Base-by-base conservation (phyloP, 2,888 invertebrate species). In the Podabrus alpinus region DNA sequence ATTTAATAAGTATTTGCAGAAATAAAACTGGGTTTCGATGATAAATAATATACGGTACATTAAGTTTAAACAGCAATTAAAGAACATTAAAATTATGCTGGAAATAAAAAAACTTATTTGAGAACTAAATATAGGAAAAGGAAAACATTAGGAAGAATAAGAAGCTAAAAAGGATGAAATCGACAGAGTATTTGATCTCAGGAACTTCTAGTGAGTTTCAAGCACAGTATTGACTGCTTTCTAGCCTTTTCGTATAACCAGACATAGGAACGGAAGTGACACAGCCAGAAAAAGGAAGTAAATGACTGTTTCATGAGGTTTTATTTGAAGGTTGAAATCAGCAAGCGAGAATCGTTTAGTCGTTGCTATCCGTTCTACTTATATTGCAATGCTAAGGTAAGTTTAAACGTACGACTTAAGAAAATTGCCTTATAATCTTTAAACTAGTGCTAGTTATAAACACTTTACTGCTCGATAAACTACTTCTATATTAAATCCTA, bases 321-420 rank as follows among this genome's bases (percentile, higher is more conserved):
- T 84, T 82, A 84, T 84, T 82, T 81, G 82, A 82, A 82, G 83
- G 81, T 80, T 80, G 82, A 82, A 82, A 81, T 81, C 82, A 82
- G 83, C 83, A 82, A 82, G 81, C 82, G 80, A 82, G 81, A 83
- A 84, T 84, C 83, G 83, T 80, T 83, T 80, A 82, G 77, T 78
- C 76, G 77, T 79, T 72, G 68, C 73, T 82, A 82, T 83, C 81
- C 82, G 82, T 81, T 82, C 82, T 81, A 83, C 81, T 84, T 82
- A 81, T 81, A 82, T 81, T 82, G 78, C 79, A 78, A 81, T 81
- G 81, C 81, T 79, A 78, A 79, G 78, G 80, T 78, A 77, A 76
- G 81, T 79, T 80, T 81, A 79, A 81, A 78, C 79, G 77, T 77
- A 81, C 81, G 79, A 80, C 79, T 79, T 76, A 79, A 75, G 77